phyloP scores from a whole-genome alignment of 2,113 vertebrate species.

The Gymnorhina tibicen region DNA sequence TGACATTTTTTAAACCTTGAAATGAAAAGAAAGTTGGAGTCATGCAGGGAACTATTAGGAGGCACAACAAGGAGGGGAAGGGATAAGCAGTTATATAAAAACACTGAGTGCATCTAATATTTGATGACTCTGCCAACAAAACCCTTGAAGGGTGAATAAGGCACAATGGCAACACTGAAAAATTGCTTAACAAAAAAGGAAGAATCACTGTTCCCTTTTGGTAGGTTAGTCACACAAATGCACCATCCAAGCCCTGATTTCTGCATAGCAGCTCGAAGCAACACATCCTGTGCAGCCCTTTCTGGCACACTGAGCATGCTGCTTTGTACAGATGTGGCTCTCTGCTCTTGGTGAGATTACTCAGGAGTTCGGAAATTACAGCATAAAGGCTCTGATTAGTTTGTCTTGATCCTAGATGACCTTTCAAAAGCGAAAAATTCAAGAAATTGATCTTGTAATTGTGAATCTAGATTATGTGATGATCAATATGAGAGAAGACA shows the following conservation, averaged over 20 bases:
- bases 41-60: neutral
- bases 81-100: neutral
- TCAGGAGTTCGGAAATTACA: neutral
- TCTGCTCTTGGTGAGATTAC: neutral
- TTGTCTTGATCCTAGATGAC: neutral
- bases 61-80: neutral
- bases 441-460: neutral
- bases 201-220: neutral
- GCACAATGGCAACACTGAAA: neutral
- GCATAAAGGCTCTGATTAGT: neutral
- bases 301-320: neutral
- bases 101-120: neutral
- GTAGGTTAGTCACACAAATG: neutral
- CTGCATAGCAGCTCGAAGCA: neutral
- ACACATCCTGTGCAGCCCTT: neutral
- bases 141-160: neutral
- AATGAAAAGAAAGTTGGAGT: neutral
- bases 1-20: neutral
- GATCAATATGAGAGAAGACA: accelerated
- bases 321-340: neutral
- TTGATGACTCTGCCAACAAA: neutral
- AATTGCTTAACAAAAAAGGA: neutral
- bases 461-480: neutral
- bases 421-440: neutral
- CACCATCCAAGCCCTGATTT: neutral